These are phyloP conservation scores for Lasioglossum zephyrum DNA, from an alignment of 2,888 invertebrate genomes.

Conservation along the genomic window DNA sequence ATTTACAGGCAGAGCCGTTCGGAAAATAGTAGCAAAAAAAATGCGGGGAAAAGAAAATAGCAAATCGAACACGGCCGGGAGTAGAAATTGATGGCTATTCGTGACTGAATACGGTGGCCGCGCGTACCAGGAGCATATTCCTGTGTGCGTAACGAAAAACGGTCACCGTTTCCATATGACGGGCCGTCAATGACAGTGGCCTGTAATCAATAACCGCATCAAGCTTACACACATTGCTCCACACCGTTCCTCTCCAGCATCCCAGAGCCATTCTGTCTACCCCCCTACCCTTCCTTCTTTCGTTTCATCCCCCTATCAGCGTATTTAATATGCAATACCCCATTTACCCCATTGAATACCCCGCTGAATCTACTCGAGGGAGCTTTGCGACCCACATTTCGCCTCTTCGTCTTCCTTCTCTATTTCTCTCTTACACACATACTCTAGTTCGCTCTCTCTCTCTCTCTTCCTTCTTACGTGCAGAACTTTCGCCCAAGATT, in stretches of 20 bases:
- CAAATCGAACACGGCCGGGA: constrained; percentile 19
- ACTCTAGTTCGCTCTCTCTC: neutral
- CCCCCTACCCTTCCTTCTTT: constrained; percentile 35
- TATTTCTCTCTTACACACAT: neutral
- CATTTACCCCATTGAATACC: constrained; percentile 81
- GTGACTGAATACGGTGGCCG: constrained; percentile 41
- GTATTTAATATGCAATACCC: constrained; percentile 82
- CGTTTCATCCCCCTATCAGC: constrained; percentile 66
- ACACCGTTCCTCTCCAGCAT: constrained; percentile 67
- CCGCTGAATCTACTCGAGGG: constrained; percentile 73
- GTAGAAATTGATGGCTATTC: constrained; percentile 56
- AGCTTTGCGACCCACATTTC: constrained; percentile 79
- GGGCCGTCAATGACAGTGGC: constrained; percentile 82
- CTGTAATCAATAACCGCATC: constrained; percentile 82
- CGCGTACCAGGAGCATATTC: constrained; percentile 37
- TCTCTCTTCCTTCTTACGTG: constrained; percentile 8
- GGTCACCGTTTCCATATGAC: constrained; percentile 77
- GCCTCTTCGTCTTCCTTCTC: constrained; percentile 2
- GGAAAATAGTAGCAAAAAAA: neutral
- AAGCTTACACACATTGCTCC: constrained; percentile 77
- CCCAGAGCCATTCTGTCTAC: constrained; percentile 55
- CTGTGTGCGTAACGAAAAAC: constrained; percentile 69
- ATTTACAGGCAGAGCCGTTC: constrained; percentile 13
- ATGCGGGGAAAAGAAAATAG: constrained; percentile 13
- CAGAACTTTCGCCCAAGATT: constrained; percentile 54